Percentiles rank a stretch among this genome's conserved stretches.
Evolutionary conservation across 1,140 invertebrate species (phyloP).

Genomic region (Oryzaephilus surinamensis): DNA sequence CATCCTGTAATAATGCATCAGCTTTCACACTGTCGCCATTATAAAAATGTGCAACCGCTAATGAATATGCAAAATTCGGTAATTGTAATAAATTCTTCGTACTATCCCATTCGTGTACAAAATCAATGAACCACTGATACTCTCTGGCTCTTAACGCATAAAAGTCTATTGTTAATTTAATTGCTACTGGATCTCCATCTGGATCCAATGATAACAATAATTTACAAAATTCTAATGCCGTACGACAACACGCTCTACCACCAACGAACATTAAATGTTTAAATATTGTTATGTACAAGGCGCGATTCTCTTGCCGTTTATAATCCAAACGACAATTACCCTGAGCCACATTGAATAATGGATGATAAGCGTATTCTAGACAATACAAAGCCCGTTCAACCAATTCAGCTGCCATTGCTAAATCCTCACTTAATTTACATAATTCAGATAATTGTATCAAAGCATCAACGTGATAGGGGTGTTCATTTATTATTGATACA

Average conservation of each 20-base stretch:
- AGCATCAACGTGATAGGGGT: conserved; percentile 75
- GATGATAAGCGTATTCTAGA: conserved; percentile 70
- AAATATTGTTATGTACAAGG: conserved; percentile 74
- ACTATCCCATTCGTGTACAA: conserved; percentile 54
- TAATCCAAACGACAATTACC: conserved; percentile 73
- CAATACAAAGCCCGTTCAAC: conserved; percentile 68
- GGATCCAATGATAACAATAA: conserved; percentile 70
- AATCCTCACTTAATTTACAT: conserved; percentile 69
- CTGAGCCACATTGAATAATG: conserved; percentile 64
- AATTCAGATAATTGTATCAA: conserved; percentile 79
- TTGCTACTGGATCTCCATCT: conserved; percentile 70
- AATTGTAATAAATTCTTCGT: conserved; percentile 64
- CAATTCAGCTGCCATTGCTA: conserved; percentile 65
- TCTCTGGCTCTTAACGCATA: conserved; percentile 74
- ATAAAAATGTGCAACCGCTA: conserved; percentile 67
- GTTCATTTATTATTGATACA: conserved; percentile 63
- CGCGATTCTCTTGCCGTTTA: conserved; percentile 71
- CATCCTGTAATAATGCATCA: conserved; percentile 54
- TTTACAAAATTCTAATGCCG: conserved; percentile 71
- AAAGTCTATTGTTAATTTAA: conserved; percentile 74
- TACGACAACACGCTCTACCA: conserved; percentile 68
- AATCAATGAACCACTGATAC: conserved; percentile 71
- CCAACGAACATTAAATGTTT: conserved; percentile 76
- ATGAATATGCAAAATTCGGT: conserved; percentile 81
- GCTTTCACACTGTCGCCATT: conserved; percentile 41